Percentiles rank a stretch among this genome's conserved stretches.
These are phyloP conservation scores for Deilephila elpenor DNA, from an alignment of 2,888 invertebrate genomes.

Conservation along the genomic window DNA sequence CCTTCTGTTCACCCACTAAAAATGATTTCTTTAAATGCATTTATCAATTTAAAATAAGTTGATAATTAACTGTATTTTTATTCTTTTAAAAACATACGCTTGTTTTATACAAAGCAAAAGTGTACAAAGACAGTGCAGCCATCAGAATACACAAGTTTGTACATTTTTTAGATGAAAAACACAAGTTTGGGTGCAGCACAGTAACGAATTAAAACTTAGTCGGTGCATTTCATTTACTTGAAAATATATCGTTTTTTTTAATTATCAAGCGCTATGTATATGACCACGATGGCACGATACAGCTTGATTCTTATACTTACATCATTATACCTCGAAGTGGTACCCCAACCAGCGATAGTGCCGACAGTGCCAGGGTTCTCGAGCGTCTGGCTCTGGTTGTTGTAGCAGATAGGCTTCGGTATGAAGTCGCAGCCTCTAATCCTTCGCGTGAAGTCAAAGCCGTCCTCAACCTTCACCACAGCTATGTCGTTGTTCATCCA, in stretches of 20 bases:
- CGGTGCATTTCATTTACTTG: no score
- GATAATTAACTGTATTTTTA: no score
- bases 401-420: constrained; percentile 71
- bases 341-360: constrained; percentile 73
- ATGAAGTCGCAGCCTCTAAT: constrained; percentile 72
- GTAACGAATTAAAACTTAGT: no score
- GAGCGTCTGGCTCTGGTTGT: constrained; percentile 69
- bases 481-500: constrained; percentile 81
- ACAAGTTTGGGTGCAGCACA: no score
- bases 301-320: constrained; percentile 49
- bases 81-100: no score
- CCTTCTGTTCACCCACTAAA: constrained; percentile 69
- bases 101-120: no score
- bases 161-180: no score
- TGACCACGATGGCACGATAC: no score
- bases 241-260: no score
- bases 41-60: background rate
- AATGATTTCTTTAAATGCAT: constrained; percentile 28
- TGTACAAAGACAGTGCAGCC: no score
- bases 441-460: constrained; percentile 69
- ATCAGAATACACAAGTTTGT: no score
- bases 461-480: constrained; percentile 71
- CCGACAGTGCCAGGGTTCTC: constrained; percentile 68
- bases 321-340: constrained; percentile 67
- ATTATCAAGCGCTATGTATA: no score